phyloP scores from a whole-genome alignment of 2,113 vertebrate species.

The Alces alces region DNA sequence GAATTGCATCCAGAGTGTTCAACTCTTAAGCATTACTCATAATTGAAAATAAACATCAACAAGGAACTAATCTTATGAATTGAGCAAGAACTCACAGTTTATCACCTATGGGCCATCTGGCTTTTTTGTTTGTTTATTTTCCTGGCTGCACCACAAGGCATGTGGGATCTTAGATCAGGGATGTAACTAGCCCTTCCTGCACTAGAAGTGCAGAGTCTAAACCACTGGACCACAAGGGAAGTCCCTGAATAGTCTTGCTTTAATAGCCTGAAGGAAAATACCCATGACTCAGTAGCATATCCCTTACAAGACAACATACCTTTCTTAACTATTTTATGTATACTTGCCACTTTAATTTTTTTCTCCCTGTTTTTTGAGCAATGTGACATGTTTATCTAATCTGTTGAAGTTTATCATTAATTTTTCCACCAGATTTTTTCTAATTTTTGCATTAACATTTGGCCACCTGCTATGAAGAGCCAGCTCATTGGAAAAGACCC shows the following conservation, averaged over 20 bases:
- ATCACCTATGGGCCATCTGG: neutral
- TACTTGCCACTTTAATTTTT: neutral
- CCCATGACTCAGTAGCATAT: neutral
- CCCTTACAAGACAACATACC: neutral
- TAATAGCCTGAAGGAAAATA: neutral
- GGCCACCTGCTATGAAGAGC: neutral
- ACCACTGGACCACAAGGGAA: neutral
- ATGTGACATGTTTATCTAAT: neutral
- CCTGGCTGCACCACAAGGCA: neutral
- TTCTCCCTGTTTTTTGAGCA: neutral
- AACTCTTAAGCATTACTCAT: neutral
- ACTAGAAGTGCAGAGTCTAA: neutral
- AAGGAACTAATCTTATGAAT: neutral
- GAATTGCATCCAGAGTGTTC: neutral
- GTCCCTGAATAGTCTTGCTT: neutral
- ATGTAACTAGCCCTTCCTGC: neutral
- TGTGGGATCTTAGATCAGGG: neutral
- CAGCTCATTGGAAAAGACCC: neutral
- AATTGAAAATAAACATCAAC: neutral
- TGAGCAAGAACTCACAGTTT: neutral
- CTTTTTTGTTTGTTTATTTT: neutral
- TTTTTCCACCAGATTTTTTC: neutral
- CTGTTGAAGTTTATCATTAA: neutral
- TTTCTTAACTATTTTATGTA: neutral
- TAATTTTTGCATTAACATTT: neutral